A percentile compares a stretch with the other conserved stretches of the same genome.
Evolutionary conservation across 2,797 vertebrate genomes (phyloP).

Genomic region (Trachurus trachurus): DNA sequence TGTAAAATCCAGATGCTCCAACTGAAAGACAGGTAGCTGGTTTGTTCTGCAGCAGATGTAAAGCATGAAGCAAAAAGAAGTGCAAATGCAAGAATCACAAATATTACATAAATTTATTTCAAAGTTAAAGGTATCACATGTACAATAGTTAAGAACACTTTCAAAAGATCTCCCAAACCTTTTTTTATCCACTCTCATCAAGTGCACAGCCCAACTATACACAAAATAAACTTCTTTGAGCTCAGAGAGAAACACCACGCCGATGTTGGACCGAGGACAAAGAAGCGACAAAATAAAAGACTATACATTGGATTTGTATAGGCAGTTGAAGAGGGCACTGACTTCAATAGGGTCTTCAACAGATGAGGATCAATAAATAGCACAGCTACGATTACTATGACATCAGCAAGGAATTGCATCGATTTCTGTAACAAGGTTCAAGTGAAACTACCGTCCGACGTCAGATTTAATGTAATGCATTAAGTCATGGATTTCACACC

Average conservation of each 20-base stretch:
- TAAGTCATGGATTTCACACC: conserved; percentile 46
- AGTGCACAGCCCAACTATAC: conserved; percentile 34
- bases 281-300: conserved; percentile 37
- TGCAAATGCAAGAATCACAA: conserved; percentile 49
- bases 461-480: conserved; percentile 30
- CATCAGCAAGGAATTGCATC: conserved; percentile 52
- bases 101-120: conserved; percentile 81
- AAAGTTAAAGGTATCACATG: conserved; percentile 78
- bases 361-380: conserved; percentile 60
- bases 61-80: background rate
- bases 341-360: conserved; percentile 41
- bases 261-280: conserved; percentile 34
- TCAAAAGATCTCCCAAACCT: conserved; percentile 38
- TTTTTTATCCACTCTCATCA: conserved; percentile 21
- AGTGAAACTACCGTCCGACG: conserved; percentile 32
- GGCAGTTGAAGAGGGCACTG: conserved; percentile 45
- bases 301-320: conserved; percentile 31
- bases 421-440: conserved; percentile 47
- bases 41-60: background rate
- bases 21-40: background rate
- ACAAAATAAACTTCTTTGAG: conserved; percentile 40
- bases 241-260: conserved; percentile 26
- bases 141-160: conserved; percentile 78
- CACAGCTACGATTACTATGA: conserved; percentile 61
- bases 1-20: background rate